These are phyloP conservation scores for Epistrophe grossulariae DNA, from an alignment of 2,888 invertebrate genomes.

Conservation along the genomic window DNA sequence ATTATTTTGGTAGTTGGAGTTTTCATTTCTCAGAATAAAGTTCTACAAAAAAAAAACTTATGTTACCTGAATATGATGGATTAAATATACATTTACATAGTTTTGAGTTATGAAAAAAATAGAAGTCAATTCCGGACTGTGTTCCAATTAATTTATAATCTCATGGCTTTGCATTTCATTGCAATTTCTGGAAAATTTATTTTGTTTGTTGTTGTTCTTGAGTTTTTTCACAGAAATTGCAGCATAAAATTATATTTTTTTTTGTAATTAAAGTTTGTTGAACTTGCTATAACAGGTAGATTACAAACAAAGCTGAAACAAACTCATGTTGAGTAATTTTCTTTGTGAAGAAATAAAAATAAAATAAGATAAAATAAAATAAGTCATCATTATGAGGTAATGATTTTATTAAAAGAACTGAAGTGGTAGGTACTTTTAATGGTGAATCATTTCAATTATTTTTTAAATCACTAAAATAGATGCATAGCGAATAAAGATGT, in stretches of 20 bases:
- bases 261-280: slow-evolving; percentile 23
- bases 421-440: neutral
- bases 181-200: slow-evolving; percentile 29
- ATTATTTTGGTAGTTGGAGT: neutral
- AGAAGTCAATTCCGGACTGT: neutral
- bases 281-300: slow-evolving; percentile 16
- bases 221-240: slow-evolving; percentile 17
- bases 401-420: neutral
- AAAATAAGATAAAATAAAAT: slow-evolving; percentile 9
- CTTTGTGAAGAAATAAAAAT: slow-evolving; percentile 3
- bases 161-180: slow-evolving; percentile 31
- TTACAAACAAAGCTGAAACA: neutral
- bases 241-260: neutral
- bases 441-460: slow-evolving; percentile 12
- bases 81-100: neutral
- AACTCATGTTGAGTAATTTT: slow-evolving; percentile 18
- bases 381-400: slow-evolving; percentile 26
- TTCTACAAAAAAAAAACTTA: neutral
- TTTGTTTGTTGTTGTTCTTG: neutral
- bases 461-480: neutral
- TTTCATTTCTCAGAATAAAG: neutral
- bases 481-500: neutral
- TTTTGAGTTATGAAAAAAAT: neutral
- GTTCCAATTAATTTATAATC: slow-evolving; percentile 1
- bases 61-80: neutral